Base-by-base conservation (phyloP, 1,140 invertebrate genomes). In the Lepidurus arcticus region DNA sequence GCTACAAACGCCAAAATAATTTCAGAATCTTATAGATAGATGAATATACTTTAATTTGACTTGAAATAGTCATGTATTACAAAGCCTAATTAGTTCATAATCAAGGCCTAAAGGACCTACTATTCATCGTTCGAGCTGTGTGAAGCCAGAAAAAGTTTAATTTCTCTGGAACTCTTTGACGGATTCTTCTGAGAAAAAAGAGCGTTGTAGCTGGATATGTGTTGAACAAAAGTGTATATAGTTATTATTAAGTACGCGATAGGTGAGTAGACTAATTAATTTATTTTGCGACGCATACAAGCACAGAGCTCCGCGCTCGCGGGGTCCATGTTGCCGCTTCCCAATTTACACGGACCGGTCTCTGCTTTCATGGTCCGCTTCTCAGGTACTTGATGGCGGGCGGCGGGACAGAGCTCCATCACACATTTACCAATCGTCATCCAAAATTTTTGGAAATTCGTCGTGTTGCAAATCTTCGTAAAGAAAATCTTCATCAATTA, bases 301-400 rank as follows among this genome's bases (percentile, higher is more conserved):
- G 53, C 53, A 65, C 53, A 65, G 53, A 65, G 53, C 53, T 21
- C 21, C 53, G n/a, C 13, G 53, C 53, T 65, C 53, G 53, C 53
- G 53, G 53, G 53, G 53, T 65, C 53, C 53, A 65, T 65, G 53
- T 65, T 65, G 53, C 53, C 53, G 53, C 53, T 65, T 65, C 53
- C 53, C 53, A 65, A 65, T 65, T 65, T 65, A 65, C 53, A 65
- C 53, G 53, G 21, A 65, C 16, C 53, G 53, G 53, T 65, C 53
- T 65, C 53, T 65, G 53, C 53, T 65, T 65, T 65, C 21, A 21
- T 65, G 53, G 53, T 65, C 53, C 53, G 53, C 53, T 21, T 65
- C 53, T 21, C 53, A 65, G 53, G 53, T 65, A 65, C 53, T 65
- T 65, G 9, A 1, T 0, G n/a, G 7, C 53, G 53, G 16, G 53